Conservation (phyloP, 2,797 vertebrate genomes). For the Gorsachius magnificus region DNA sequence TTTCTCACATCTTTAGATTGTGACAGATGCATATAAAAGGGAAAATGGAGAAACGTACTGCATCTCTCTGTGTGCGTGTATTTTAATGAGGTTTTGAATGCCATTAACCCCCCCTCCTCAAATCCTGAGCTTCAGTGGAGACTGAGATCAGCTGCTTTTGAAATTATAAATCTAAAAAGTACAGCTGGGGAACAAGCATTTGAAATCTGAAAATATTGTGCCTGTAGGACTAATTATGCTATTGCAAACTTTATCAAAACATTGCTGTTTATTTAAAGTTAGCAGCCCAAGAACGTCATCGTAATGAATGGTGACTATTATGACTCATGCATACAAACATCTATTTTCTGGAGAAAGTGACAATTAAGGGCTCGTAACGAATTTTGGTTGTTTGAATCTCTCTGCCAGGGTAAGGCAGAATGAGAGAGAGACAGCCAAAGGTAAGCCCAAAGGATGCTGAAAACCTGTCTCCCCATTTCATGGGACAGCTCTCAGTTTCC, state of each 20-base stretch:
- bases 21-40: slow-evolving; percentile 22
- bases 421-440: not conserved
- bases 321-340: slow-evolving; percentile 44
- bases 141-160: not conserved
- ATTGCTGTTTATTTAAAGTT: slow-evolving; percentile 69
- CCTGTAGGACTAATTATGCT: slow-evolving; percentile 75
- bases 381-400: slow-evolving; percentile 49
- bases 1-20: not conserved
- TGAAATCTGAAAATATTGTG: slow-evolving; percentile 70
- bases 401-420: slow-evolving; percentile 14
- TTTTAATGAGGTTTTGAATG: not conserved
- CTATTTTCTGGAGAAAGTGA: slow-evolving; percentile 60
- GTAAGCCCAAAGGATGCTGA: not conserved
- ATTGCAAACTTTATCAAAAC: slow-evolving; percentile 71
- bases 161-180: slow-evolving; percentile 48
- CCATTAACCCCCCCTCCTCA: not conserved
- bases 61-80: not conserved
- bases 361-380: slow-evolving; percentile 60
- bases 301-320: slow-evolving; percentile 53
- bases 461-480: not conserved
- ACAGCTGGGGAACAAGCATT: slow-evolving; percentile 69
- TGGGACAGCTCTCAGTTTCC: not conserved
- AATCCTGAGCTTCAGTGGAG: not conserved
- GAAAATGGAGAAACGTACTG: not conserved
- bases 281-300: slow-evolving; percentile 19